A percentile compares a stretch with the other conserved stretches of the same genome.
These are phyloP conservation scores for Calliphora vicina DNA, from an alignment of 1,140 invertebrate genomes.

Conservation along the genomic window DNA sequence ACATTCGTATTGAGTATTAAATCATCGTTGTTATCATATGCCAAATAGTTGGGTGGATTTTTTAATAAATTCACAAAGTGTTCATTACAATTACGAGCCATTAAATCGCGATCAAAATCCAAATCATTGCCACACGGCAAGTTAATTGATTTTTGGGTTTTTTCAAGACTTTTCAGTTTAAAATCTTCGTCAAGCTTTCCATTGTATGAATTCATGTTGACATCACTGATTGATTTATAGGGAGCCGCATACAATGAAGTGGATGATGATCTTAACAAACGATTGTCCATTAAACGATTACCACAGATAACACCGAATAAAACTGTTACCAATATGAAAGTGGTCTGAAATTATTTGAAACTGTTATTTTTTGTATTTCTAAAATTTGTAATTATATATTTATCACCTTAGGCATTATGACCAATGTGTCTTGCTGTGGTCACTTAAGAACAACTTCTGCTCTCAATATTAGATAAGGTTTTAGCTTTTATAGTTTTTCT, in stretches of 20 bases:
- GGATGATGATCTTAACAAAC: neutral
- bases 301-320: constrained; percentile 35
- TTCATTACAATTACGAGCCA: neutral
- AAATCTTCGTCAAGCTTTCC: neutral
- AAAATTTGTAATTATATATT: constrained; percentile 21
- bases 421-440: neutral
- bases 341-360: constrained; percentile 1
- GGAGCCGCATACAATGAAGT: neutral
- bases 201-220: neutral
- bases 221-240: neutral
- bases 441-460: neutral
- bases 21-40: neutral
- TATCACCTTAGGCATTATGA: constrained; percentile 13
- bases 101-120: neutral
- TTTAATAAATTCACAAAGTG: neutral
- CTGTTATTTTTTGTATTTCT: neutral
- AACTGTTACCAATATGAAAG: constrained; percentile 33
- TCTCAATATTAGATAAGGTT: neutral
- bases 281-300: constrained; percentile 36
- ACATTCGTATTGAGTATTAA: neutral
- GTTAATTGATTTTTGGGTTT: neutral
- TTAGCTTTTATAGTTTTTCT: neutral
- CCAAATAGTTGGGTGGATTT: neutral
- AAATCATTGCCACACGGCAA: neutral
- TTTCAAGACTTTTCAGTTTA: neutral